Evolutionary conservation across 2,797 vertebrate genomes (phyloP), one percentile per base, ranked within the genome.

Genomic region (Atherinosoma microstoma): DNA sequence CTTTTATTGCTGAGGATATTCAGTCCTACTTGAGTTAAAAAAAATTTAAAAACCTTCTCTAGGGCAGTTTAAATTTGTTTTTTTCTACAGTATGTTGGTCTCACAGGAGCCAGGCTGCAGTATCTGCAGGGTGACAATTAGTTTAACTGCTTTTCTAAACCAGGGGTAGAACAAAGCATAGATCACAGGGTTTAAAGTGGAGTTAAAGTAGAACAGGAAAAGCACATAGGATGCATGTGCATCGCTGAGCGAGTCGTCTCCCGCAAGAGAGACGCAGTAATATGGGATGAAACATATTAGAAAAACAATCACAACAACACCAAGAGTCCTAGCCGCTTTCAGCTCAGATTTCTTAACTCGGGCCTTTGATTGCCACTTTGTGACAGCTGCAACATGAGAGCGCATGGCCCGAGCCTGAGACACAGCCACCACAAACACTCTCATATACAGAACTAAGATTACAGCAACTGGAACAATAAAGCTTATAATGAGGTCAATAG

Each of bases 291-390:
- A 66, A 40, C 72, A 80, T 0, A 68, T 3, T 1, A 85, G 62
- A 51, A 78, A 80, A 15, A 83, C 72, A 38, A 58, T 2, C 0
- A 85, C 15, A 2, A 85, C 12, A 40, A 85, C 5, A 20, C 82
- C 75, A 3, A 84, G 75, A 29, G 59, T 80, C 34, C 67, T 49
- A 58, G 76, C 72, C 29, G 80, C 76, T 63, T 83, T 83, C 35
- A 78, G 1, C 47, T 81, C 82, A 2, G 83, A 84, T 30, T 47
- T 78, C 11, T 27, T 67, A 40, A 1, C 20, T 8, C 3, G 2
- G 13, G 20, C 20, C 7, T 18, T 36, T 20, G 65, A 4, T 15
- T 2, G 2, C n/a, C 20, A 56, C 0, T 58, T 22, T 3, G 59
- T 30, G 18, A 54, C 54, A 2, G n/a, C 36, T n/a, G 29, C 1